These are phyloP conservation scores for Diabrotica balteata DNA, from an alignment of 2,888 invertebrate genomes.

Conservation along the genomic window DNA sequence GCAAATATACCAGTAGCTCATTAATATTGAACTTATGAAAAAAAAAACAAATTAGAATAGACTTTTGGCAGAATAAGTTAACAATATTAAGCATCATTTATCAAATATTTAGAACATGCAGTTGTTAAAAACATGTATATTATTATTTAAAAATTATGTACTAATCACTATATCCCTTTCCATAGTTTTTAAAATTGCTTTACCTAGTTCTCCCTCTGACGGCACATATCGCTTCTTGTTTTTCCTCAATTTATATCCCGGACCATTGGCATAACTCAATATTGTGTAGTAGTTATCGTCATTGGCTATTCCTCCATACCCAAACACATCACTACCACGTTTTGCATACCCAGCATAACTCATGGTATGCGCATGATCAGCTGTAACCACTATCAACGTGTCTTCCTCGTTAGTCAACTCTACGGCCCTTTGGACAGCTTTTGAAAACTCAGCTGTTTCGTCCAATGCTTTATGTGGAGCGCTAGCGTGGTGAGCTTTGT, in stretches of 20 bases:
- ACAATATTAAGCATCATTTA: no score
- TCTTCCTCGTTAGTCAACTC: slow-evolving; percentile 70
- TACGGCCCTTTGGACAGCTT: slow-evolving; percentile 66
- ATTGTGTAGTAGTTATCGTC: slow-evolving; percentile 71
- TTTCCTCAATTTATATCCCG: slow-evolving; percentile 62
- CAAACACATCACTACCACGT: slow-evolving; percentile 68
- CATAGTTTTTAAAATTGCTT: slow-evolving; percentile 28
- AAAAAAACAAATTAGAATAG: no score
- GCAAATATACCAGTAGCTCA: no score
- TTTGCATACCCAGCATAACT: slow-evolving; percentile 77
- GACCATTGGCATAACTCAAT: slow-evolving; percentile 78
- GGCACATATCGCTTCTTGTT: slow-evolving; percentile 66
- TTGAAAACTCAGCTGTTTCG: slow-evolving; percentile 76
- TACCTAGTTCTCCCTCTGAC: slow-evolving; percentile 60
- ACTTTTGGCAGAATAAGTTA: no score
- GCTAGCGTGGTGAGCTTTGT: slow-evolving; percentile 78
- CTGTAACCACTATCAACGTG: slow-evolving; percentile 79
- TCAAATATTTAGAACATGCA: no score
- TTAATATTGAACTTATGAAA: no score
- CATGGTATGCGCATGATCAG: slow-evolving; percentile 83
- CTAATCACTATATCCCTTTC: no score
- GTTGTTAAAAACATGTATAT: no score
- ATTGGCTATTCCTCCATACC: slow-evolving; percentile 62
- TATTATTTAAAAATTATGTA: no score
- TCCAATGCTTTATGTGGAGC: slow-evolving; percentile 73